Evolutionary conservation across 92 coral and sea anemone species (phyloP).

Genomic region (Phenganax subtilis): DNA sequence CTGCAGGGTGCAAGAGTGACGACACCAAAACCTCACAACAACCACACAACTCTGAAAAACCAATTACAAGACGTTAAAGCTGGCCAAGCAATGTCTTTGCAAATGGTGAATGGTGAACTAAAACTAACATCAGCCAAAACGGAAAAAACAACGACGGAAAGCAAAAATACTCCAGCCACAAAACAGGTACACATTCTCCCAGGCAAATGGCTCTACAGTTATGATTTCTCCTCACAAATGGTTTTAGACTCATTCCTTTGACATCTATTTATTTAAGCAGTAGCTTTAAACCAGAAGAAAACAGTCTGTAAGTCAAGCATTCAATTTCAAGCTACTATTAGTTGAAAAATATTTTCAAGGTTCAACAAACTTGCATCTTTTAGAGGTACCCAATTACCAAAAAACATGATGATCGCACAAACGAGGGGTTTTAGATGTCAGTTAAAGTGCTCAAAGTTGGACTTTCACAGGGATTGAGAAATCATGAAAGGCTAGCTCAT

Average conservation of each 20-base stretch:
- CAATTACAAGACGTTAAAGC: slow-evolving; percentile 79
- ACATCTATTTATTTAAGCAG: background rate
- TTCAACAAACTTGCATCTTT: too few relatives aligned
- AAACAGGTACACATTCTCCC: slow-evolving; percentile 17
- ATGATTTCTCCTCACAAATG: too few relatives aligned
- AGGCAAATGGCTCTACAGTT: too few relatives aligned
- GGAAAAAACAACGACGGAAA: slow-evolving; percentile 16
- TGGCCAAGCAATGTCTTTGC: slow-evolving; percentile 89
- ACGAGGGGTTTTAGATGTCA: too few relatives aligned
- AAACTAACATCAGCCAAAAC: slow-evolving; percentile 67
- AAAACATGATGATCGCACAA: too few relatives aligned
- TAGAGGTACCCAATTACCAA: too few relatives aligned
- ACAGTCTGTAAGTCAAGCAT: too few relatives aligned
- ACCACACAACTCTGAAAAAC: slow-evolving; percentile 46
- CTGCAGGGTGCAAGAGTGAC: slow-evolving; percentile 15
- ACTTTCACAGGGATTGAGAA: too few relatives aligned
- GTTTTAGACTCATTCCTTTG: slow-evolving; percentile 2
- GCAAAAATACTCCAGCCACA: slow-evolving; percentile 15
- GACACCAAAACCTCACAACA: slow-evolving; percentile 28
- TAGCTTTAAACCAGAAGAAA: background rate
- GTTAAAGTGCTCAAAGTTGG: too few relatives aligned
- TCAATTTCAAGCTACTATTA: too few relatives aligned
- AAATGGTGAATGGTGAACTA: slow-evolving; percentile 79
- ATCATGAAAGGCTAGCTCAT: too few relatives aligned
- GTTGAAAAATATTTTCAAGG: too few relatives aligned